Conservation (phyloP, 2,113 vertebrate genomes). For the Anser brachyrhynchus region DNA sequence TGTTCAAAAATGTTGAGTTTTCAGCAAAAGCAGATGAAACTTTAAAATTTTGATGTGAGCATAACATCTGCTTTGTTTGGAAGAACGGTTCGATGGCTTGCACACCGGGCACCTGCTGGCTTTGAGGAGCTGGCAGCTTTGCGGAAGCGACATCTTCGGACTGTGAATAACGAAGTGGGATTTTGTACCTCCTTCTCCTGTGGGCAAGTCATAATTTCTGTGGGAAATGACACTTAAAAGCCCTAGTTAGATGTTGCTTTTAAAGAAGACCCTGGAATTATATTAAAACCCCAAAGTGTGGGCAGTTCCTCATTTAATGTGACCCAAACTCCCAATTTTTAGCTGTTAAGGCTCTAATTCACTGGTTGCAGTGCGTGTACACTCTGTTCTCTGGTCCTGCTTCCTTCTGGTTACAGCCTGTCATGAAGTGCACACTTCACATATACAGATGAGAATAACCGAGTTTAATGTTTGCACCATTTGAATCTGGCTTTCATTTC, state of each 20-base stretch:
- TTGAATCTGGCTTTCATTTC: conserved; percentile 2
- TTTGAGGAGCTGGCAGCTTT: background rate
- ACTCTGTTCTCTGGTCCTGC: background rate
- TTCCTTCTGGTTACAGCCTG: background rate
- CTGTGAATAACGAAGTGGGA: background rate
- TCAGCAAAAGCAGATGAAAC: background rate
- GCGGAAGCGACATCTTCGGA: background rate
- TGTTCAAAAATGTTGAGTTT: background rate
- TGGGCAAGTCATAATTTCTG: background rate
- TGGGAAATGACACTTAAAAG: background rate
- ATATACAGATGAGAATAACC: background rate
- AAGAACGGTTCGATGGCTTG: rapidly evolving
- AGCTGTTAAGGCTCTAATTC: background rate
- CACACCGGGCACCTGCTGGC: rapidly evolving
- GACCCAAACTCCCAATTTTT: background rate
- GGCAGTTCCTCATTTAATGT: background rate
- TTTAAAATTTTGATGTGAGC: background rate
- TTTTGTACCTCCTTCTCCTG: background rate
- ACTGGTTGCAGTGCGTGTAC: background rate
- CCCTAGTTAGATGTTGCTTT: background rate
- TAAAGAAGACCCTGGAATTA: background rate
- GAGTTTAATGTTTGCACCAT: background rate
- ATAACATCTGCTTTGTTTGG: background rate
- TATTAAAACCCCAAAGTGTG: background rate
- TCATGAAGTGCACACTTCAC: background rate